Evolutionary conservation across 2,113 vertebrate genomes (phyloP).

Genomic region (Dolichallabes microphthalmus): DNA sequence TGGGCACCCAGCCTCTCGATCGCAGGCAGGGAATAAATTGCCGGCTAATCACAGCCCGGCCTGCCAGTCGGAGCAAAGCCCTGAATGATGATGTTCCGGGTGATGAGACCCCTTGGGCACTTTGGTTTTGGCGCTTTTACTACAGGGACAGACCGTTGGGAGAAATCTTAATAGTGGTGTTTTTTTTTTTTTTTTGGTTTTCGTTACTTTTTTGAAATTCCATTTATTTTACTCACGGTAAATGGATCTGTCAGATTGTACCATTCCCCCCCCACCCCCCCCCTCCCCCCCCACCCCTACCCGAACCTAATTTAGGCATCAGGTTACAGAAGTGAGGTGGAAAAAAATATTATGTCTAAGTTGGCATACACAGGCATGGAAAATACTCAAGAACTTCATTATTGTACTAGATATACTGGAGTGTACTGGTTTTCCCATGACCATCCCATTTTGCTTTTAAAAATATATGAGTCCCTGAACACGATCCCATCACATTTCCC

Average conservation of each 20-base stretch:
- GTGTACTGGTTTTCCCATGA: too few relatives aligned
- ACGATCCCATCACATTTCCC: too few relatives aligned
- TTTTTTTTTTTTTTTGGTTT: background rate
- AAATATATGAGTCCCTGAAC: too few relatives aligned
- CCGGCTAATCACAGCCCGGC: conserved; percentile 69
- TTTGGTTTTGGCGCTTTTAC: conserved; percentile 49
- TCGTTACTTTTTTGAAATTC: background rate
- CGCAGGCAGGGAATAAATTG: conserved; percentile 71
- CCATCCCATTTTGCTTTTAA: too few relatives aligned
- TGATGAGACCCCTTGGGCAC: conserved; percentile 48
- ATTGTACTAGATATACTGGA: background rate
- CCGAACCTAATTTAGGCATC: background rate
- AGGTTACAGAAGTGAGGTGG: background rate
- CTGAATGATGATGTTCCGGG: conserved; percentile 68
- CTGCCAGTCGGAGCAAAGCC: conserved; percentile 34
- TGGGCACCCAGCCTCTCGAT: conserved; percentile 66
- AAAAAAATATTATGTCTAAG: background rate
- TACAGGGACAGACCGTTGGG: conserved; percentile 12
- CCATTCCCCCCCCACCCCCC: background rate
- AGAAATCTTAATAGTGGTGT: conserved; percentile 11
- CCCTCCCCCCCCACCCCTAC: too few relatives aligned
- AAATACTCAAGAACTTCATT: background rate
- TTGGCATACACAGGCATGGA: background rate
- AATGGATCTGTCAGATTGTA: background rate
- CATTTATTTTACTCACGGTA: background rate